These are phyloP conservation scores for Hypothenemus hampei DNA, from an alignment of 1,140 invertebrate genomes.

Conservation along the genomic window DNA sequence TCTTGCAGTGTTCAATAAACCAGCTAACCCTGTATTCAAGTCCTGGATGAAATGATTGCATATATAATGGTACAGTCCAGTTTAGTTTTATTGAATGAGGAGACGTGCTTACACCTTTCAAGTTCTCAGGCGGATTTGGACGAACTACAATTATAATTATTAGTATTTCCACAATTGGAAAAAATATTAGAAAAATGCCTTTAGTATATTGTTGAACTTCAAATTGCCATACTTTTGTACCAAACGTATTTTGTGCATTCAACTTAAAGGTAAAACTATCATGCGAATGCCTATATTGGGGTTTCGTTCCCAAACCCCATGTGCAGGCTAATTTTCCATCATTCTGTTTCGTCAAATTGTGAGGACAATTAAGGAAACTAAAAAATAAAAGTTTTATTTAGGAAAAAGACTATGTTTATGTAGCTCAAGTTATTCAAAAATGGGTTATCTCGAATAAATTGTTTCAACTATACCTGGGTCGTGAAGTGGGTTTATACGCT, in stretches of 20 bases:
- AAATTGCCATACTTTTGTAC: slow-evolving; percentile 46
- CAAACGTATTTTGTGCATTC: slow-evolving; percentile 53
- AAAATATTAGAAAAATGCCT: too few species aligned
- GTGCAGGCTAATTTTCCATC: slow-evolving; percentile 44
- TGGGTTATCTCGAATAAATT: too few species aligned
- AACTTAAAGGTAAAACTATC: slow-evolving; percentile 54
- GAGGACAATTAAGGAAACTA: slow-evolving; percentile 34
- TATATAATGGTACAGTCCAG: slow-evolving; percentile 56
- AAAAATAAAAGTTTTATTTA: background rate
- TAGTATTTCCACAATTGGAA: background rate
- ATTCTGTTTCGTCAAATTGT: slow-evolving; percentile 27
- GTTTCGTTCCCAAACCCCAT: slow-evolving; percentile 54
- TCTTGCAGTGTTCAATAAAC: slow-evolving; percentile 4
- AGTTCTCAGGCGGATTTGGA: slow-evolving; percentile 53
- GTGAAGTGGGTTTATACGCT: background rate
- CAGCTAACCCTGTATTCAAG: slow-evolving; percentile 53
- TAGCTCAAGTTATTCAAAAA: too few species aligned
- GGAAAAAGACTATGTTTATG: background rate
- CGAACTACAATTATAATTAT: slow-evolving; percentile 48
- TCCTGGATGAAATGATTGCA: slow-evolving; percentile 55
- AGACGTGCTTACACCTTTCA: slow-evolving; percentile 52
- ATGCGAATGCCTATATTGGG: slow-evolving; percentile 58
- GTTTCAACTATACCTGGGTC: slow-evolving; percentile 16
- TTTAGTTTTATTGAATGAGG: slow-evolving; percentile 52
- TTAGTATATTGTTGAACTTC: slow-evolving; percentile 60